Percentiles rank a stretch among this genome's conserved stretches.
These are phyloP conservation scores for Myotis yumanensis DNA, from an alignment of 2,113 vertebrate species.

Conservation along the genomic window DNA sequence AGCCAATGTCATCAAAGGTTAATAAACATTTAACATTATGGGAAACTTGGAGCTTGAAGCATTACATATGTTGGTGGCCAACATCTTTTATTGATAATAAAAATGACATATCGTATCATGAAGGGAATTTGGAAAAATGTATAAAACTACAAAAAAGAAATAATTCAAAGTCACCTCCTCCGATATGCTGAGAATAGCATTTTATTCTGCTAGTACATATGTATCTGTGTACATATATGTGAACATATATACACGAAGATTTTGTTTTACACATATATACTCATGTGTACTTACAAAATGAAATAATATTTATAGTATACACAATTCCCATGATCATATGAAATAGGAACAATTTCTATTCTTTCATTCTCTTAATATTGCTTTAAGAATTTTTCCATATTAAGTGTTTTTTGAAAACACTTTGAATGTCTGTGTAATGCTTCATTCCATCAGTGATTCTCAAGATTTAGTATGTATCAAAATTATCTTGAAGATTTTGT, in stretches of 20 bases:
- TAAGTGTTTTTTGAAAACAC: not conserved
- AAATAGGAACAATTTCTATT: not conserved
- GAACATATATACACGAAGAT: not conserved
- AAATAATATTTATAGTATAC: not conserved
- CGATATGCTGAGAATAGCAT: no score
- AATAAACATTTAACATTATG: not conserved
- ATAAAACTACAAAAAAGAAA: not conserved
- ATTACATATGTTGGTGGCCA: not conserved
- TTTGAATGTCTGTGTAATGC: not conserved
- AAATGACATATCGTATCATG: not conserved
- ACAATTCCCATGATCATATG: not conserved
- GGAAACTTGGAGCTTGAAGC: not conserved
- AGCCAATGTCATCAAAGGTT: fast-evolving
- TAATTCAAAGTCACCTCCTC: not conserved
- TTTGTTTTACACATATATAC: not conserved
- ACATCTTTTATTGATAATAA: not conserved
- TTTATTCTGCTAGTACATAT: no score
- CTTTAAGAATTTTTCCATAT: not conserved
- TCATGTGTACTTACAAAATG: not conserved
- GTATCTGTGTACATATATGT: not conserved
- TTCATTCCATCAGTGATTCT: not conserved
- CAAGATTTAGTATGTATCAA: not conserved
- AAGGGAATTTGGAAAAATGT: conserved; percentile 26
- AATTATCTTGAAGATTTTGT: not conserved
- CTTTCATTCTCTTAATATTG: not conserved